A percentile compares a stretch with the other conserved stretches of the same genome.
Conservation (phyloP, 2,113 vertebrate species). For the Nansenia antarctica region DNA sequence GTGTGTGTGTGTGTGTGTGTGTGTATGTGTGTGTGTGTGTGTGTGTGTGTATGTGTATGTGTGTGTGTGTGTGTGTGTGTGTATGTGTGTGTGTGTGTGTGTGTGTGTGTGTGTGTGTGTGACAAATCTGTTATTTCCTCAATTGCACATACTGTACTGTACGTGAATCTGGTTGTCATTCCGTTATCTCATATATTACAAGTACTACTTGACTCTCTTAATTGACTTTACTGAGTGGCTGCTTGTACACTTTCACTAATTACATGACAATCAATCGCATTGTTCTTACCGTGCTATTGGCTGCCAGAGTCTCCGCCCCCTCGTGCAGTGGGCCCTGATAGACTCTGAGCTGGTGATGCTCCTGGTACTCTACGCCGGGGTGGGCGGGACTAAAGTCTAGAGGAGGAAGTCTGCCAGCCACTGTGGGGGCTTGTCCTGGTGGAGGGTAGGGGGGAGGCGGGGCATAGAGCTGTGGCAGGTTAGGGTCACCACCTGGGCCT, state of each 20-base stretch:
- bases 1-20: neutral
- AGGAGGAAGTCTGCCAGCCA: slow-evolving; percentile 66
- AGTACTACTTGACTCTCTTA: neutral
- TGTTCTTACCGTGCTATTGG: slow-evolving; percentile 68
- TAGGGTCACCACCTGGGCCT: slow-evolving; percentile 67
- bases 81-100: neutral
- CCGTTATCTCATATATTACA: neutral
- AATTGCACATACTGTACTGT: neutral
- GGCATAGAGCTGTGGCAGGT: slow-evolving; percentile 76
- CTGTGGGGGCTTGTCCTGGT: slow-evolving; percentile 69
- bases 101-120: slow-evolving; percentile 2
- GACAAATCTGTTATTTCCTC: neutral
- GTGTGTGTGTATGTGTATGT: too few relatives aligned
- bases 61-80: neutral
- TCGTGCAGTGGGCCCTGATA: slow-evolving; percentile 76
- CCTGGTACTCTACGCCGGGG: slow-evolving; percentile 67
- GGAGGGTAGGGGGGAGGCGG: slow-evolving; percentile 75
- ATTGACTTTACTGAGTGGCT: slow-evolving; percentile 10
- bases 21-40: slow-evolving; percentile 10
- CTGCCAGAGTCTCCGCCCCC: slow-evolving; percentile 58
- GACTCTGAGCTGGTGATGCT: slow-evolving; percentile 75
- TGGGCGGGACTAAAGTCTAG: slow-evolving; percentile 74
- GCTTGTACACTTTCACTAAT: neutral
- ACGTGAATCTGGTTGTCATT: too few relatives aligned
- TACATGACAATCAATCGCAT: neutral